These are phyloP conservation scores for Trinectes maculatus DNA, from an alignment of 2,113 vertebrate species.

Conservation along the genomic window DNA sequence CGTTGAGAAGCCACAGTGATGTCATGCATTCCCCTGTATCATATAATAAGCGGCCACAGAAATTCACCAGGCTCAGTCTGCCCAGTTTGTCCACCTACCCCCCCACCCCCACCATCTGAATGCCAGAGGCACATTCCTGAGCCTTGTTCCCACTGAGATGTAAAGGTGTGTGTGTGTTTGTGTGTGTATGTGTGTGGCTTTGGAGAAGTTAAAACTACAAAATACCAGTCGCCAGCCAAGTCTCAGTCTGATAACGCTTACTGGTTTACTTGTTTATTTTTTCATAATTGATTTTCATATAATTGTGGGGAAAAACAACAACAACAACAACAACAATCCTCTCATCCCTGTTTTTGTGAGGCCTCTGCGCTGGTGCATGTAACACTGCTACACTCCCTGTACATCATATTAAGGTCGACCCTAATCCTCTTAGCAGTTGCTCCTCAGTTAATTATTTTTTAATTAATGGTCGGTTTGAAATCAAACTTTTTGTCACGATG, in stretches of 20 bases:
- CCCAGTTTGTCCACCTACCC: slow-evolving; percentile 10
- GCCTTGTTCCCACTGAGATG: slow-evolving; percentile 48
- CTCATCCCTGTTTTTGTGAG: not conserved
- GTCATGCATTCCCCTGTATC: slow-evolving; percentile 14
- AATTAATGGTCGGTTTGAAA: no score
- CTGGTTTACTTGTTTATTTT: not conserved
- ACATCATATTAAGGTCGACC: not conserved
- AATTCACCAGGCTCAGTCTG: slow-evolving; percentile 7
- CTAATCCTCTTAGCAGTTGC: no score
- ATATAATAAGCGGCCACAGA: slow-evolving; percentile 5
- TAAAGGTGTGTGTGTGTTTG: slow-evolving; percentile 30
- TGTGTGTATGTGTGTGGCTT: not conserved
- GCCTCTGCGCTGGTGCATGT: not conserved
- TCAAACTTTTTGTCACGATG: no score
- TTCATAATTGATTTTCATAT: not conserved
- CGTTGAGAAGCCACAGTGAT: slow-evolving; percentile 31
- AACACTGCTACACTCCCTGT: not conserved
- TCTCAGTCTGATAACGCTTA: not conserved
- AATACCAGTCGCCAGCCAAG: not conserved
- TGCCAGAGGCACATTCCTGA: slow-evolving; percentile 63
- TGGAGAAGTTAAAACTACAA: not conserved
- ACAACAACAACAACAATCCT: not conserved
- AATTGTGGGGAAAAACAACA: not conserved
- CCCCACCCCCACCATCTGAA: slow-evolving; percentile 39
- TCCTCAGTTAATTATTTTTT: no score